These are phyloP conservation scores for Stichodactyla helianthus DNA, from an alignment of 64 coral and sea anemone genomes.

Conservation along the genomic window DNA sequence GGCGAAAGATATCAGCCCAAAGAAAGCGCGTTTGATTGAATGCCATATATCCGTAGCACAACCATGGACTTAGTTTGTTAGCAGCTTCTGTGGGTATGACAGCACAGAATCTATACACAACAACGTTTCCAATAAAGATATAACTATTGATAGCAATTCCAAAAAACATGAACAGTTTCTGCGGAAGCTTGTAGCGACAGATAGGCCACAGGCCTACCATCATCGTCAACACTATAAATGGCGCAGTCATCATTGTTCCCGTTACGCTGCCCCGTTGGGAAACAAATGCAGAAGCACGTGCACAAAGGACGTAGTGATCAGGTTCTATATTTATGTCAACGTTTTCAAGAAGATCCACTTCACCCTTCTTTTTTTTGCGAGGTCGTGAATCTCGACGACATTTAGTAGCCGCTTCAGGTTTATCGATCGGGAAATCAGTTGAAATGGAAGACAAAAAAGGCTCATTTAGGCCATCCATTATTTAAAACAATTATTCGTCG, in stretches of 20 bases:
- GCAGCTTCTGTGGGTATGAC: neutral
- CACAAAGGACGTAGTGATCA: neutral
- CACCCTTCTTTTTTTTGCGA: neutral
- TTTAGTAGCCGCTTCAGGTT: neutral
- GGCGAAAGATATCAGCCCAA: neutral
- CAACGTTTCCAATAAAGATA: slow-evolving; percentile 5
- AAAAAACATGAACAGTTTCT: neutral
- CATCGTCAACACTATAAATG: neutral
- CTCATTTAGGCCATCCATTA: neutral
- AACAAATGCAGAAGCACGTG: neutral
- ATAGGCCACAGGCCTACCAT: neutral
- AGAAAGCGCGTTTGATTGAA: neutral
- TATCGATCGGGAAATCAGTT: neutral
- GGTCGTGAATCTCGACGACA: neutral
- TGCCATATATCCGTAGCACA: slow-evolving; percentile 2
- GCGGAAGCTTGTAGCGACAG: neutral
- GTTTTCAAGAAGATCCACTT: neutral
- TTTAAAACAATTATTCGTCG: neutral
- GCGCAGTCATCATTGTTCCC: neutral
- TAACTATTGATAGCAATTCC: neutral
- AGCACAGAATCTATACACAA: neutral
- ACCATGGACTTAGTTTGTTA: slow-evolving; percentile 13
- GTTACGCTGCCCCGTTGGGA: neutral
- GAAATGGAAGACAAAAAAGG: neutral
- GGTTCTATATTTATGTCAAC: neutral